These are phyloP conservation scores for Turritopsis rubra DNA, from an alignment of 30 jellyfish, hydroid and myxozoan genomes.

Conservation along the genomic window DNA sequence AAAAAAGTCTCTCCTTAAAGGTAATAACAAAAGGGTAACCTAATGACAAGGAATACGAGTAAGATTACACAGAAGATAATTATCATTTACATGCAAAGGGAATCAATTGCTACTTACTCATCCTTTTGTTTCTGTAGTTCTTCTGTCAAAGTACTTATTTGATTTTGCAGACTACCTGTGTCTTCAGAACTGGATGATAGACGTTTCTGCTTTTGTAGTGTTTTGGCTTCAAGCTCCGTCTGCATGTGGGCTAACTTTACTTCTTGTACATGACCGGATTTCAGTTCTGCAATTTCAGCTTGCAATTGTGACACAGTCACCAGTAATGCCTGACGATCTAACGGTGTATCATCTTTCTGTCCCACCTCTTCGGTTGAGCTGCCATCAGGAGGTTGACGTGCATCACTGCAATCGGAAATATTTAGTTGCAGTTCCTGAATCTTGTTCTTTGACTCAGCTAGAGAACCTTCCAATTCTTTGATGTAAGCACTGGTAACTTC, in stretches of 20 bases:
- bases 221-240: slow-evolving; percentile 11
- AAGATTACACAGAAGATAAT: too few species aligned
- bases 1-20: too few species aligned
- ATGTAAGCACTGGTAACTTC: slow-evolving; percentile 97
- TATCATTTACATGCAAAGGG: background rate
- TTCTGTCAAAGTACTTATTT: slow-evolving; percentile 27
- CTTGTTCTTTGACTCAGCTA: slow-evolving; percentile 62
- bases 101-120: slow-evolving; percentile 9
- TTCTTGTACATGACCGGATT: slow-evolving; percentile 31
- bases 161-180: background rate
- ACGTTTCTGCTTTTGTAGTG: background rate
- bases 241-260: slow-evolving; percentile 4
- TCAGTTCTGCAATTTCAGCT: slow-evolving; percentile 35
- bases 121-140: slow-evolving; percentile 34
- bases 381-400: slow-evolving; percentile 91
- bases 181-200: slow-evolving; percentile 1
- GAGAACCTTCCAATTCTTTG: slow-evolving; percentile 69
- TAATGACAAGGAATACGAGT: too few species aligned
- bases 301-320: background rate
- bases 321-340: background rate
- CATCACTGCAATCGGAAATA: slow-evolving; percentile 34
- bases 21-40: too few species aligned
- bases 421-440: slow-evolving; percentile 72
- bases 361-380: slow-evolving; percentile 24
- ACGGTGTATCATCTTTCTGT: background rate